phyloP scores from a whole-genome alignment of 2,113 vertebrate species.

The Capreolus pygargus region DNA sequence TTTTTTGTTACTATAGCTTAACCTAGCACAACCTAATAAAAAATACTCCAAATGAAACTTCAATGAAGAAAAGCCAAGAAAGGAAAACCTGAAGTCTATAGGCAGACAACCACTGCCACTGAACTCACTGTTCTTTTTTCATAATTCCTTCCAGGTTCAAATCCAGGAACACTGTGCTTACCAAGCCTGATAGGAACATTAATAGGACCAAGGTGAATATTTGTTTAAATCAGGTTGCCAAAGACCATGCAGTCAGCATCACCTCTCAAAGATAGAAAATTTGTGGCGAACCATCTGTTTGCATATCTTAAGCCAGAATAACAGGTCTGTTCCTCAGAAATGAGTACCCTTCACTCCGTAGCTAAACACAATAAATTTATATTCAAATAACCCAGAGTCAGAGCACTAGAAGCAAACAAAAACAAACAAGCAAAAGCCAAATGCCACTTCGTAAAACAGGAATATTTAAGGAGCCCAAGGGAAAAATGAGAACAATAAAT shows the following conservation, averaged over 20 bases:
- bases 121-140: not conserved
- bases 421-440: not conserved
- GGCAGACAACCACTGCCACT: not conserved
- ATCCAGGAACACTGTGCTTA: not conserved
- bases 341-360: not conserved
- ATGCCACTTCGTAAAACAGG: not conserved
- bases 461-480: not conserved
- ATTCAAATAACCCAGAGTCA: conserved; percentile 23
- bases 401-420: not conserved
- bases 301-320: not conserved
- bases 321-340: conserved; percentile 1
- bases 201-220: not conserved
- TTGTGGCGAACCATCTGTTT: not conserved
- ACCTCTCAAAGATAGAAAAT: conserved; percentile 1
- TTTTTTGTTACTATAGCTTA: not conserved
- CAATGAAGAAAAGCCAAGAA: not conserved
- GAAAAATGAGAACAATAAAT: not conserved
- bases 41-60: not conserved
- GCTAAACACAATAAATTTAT: not conserved
- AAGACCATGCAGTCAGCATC: not conserved
- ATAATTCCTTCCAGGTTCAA: not conserved
- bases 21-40: not conserved
- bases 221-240: not conserved
- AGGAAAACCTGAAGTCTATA: not conserved
- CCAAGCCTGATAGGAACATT: not conserved